Conservation (phyloP, 2,113 vertebrate species). For the Notechis scutatus region DNA sequence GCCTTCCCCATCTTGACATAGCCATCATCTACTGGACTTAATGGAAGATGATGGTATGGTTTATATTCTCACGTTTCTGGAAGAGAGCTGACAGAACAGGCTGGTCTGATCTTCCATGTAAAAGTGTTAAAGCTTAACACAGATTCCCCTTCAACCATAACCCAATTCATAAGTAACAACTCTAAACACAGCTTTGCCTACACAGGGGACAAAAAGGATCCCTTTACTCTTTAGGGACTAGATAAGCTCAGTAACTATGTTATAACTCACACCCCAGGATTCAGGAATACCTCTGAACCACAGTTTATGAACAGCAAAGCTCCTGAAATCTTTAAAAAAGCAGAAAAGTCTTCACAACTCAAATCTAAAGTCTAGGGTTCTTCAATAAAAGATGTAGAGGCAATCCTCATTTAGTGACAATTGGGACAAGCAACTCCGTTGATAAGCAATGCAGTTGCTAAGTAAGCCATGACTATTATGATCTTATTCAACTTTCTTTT, state of each 20-base stretch:
- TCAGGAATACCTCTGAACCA: background rate
- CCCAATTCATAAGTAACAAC: background rate
- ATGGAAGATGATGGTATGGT: background rate
- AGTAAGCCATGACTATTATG: background rate
- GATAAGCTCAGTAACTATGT: background rate
- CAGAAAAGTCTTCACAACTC: background rate
- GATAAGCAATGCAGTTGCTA: background rate
- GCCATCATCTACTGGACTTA: background rate
- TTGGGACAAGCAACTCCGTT: background rate
- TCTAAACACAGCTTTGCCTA: no score
- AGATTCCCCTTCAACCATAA: background rate
- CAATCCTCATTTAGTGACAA: background rate
- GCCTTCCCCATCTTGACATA: background rate
- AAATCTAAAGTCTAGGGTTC: background rate
- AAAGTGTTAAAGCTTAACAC: background rate
- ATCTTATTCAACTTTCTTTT: background rate
- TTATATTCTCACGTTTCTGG: background rate
- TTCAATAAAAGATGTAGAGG: background rate
- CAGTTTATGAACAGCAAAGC: background rate
- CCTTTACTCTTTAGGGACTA: background rate
- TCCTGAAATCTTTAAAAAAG: background rate
- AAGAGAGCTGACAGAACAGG: background rate
- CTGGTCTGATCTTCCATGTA: background rate
- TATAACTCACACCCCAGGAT: background rate
- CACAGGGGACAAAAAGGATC: background rate